phyloP scores from a whole-genome alignment of 1,140 invertebrate genomes.

The Drosophila pandora region DNA sequence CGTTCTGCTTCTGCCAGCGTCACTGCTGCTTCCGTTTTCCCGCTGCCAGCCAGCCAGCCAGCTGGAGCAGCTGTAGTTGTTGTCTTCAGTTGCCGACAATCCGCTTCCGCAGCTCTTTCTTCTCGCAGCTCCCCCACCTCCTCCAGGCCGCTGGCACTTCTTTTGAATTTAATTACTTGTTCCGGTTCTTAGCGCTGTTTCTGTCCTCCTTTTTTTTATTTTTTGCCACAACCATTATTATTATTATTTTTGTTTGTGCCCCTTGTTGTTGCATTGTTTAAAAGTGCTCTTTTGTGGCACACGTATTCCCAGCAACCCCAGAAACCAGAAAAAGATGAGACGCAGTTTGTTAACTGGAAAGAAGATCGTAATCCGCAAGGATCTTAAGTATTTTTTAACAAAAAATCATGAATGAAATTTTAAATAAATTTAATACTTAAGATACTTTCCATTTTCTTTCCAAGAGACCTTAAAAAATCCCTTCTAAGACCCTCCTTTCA shows the following conservation, averaged over 20 bases:
- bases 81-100: conserved; percentile 28
- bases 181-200: conserved; percentile 77
- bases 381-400: background rate
- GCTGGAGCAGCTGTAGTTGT: conserved; percentile 31
- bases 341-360: conserved; percentile 47
- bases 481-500: conserved; percentile 15
- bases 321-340: conserved; percentile 32
- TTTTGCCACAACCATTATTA: conserved; percentile 3
- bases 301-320: conserved; percentile 55
- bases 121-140: background rate
- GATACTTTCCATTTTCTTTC: background rate
- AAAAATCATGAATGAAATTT: background rate
- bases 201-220: conserved; percentile 50
- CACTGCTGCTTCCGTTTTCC: conserved; percentile 46
- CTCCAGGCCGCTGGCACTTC: conserved; percentile 51
- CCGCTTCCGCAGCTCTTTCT: conserved; percentile 45
- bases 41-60: conserved; percentile 35
- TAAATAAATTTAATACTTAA: background rate
- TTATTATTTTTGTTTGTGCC: conserved; percentile 30
- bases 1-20: conserved; percentile 57
- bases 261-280: conserved; percentile 58
- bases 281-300: conserved; percentile 69
- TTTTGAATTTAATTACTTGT: conserved; percentile 78
- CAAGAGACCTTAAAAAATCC: conserved; percentile 1
- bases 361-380: conserved; percentile 13